A percentile compares a stretch with the other conserved stretches of the same genome.
These are phyloP conservation scores for Ostrea denselamellosa DNA, from an alignment of 1,140 invertebrate species.

Conservation along the genomic window DNA sequence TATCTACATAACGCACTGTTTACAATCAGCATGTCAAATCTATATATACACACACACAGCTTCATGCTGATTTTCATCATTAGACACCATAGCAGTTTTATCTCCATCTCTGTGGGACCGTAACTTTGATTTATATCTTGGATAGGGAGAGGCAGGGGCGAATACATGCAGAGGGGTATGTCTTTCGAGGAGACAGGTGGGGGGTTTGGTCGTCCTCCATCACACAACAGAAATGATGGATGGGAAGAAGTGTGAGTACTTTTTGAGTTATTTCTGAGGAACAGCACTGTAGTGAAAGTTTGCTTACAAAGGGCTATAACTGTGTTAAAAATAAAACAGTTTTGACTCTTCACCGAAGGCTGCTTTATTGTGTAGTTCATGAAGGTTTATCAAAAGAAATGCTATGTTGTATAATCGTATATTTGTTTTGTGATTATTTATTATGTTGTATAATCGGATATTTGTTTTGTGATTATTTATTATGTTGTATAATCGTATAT, in stretches of 20 bases:
- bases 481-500: neutral
- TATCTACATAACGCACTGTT: too few species aligned
- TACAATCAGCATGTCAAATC: too few species aligned
- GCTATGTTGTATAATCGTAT: neutral
- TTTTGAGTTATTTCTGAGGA: too few species aligned
- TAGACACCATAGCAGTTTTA: too few species aligned
- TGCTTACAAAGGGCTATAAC: too few species aligned
- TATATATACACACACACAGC: too few species aligned
- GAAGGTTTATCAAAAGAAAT: neutral
- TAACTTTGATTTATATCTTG: neutral
- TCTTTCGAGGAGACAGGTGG: constrained; percentile 76
- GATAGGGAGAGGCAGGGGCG: constrained; percentile 79
- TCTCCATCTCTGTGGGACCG: too few species aligned
- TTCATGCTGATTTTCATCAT: too few species aligned
- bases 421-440: neutral
- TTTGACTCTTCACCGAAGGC: too few species aligned
- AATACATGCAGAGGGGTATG: constrained; percentile 77
- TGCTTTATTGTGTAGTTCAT: too few species aligned
- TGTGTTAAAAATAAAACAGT: too few species aligned
- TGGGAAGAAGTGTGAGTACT: constrained; percentile 78
- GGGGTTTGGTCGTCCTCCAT: constrained; percentile 76
- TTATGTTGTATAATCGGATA: neutral
- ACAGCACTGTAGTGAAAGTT: too few species aligned
- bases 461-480: neutral
- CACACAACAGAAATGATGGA: constrained; percentile 68